phyloP scores from a whole-genome alignment of 2,888 invertebrate species.

The Philhelius pedissequus region DNA sequence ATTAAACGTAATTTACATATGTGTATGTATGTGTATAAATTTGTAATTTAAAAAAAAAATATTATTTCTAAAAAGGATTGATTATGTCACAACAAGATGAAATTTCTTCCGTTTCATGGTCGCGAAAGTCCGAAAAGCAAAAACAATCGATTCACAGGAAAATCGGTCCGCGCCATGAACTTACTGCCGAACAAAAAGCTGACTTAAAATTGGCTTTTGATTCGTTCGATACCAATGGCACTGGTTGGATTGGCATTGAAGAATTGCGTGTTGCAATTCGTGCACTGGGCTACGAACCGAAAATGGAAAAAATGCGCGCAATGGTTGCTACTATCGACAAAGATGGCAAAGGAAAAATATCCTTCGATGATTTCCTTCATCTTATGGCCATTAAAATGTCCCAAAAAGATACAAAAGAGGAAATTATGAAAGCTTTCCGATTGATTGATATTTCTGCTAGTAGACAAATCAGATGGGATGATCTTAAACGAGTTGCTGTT shows the following conservation, averaged over 20 bases:
- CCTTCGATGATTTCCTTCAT: constrained; percentile 55
- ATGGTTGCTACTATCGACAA: constrained; percentile 55
- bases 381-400: constrained; percentile 64
- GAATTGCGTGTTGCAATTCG: constrained; percentile 63
- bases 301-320: constrained; percentile 47
- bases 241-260: constrained; percentile 56
- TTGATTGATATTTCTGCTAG: constrained; percentile 28
- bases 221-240: constrained; percentile 54
- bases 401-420: constrained; percentile 47
- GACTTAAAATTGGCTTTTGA: constrained; percentile 63
- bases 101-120: not conserved
- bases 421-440: constrained; percentile 47
- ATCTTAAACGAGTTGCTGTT: constrained; percentile 23
- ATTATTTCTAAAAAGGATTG: not conserved
- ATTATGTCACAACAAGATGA: constrained; percentile 14
- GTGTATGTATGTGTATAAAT: no score
- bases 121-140: constrained; percentile 1
- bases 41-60: not conserved
- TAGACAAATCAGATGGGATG: constrained; percentile 14
- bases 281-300: constrained; percentile 60
- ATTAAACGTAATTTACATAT: no score
- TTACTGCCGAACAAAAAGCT: constrained; percentile 47
- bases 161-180: constrained; percentile 37
- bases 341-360: constrained; percentile 59
- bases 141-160: not conserved